Conservation (phyloP, 1,140 invertebrate genomes). For the Mactra quadrangularis region DNA sequence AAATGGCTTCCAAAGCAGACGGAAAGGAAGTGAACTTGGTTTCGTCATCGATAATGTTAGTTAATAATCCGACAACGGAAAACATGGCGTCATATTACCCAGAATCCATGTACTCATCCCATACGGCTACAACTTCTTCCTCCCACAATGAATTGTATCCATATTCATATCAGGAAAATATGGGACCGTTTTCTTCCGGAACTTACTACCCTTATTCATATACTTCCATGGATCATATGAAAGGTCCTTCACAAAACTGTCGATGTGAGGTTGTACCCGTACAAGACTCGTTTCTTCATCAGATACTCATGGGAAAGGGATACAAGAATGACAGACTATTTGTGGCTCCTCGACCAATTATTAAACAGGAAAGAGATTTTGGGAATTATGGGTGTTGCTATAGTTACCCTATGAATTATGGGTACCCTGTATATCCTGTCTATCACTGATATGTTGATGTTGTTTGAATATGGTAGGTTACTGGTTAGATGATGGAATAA, state of each 20-base stretch:
- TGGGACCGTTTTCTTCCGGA: constrained; percentile 54
- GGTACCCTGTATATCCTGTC: constrained; percentile 38
- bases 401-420: constrained; percentile 31
- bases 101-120: background rate
- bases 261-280: constrained; percentile 53
- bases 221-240: background rate
- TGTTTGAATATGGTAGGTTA: too few species aligned
- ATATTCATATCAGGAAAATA: constrained; percentile 35
- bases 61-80: constrained; percentile 56
- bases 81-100: constrained; percentile 42
- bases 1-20: constrained; percentile 27
- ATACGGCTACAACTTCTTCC: background rate
- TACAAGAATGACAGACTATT: constrained; percentile 68
- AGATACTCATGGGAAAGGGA: constrained; percentile 72
- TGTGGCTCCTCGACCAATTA: constrained; percentile 40
- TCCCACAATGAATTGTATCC: constrained; percentile 8
- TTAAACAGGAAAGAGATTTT: constrained; percentile 56
- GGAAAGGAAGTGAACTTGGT: constrained; percentile 51
- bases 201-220: constrained; percentile 51
- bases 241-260: constrained; percentile 35
- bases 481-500: too few species aligned
- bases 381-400: constrained; percentile 53
- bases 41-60: constrained; percentile 57
- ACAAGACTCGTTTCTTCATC: constrained; percentile 70
- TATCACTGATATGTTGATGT: background rate